A percentile compares a stretch with the other conserved stretches of the same genome.
phyloP scores from a whole-genome alignment of 2,888 invertebrate species.

The Caenorhabditis sp. region DNA sequence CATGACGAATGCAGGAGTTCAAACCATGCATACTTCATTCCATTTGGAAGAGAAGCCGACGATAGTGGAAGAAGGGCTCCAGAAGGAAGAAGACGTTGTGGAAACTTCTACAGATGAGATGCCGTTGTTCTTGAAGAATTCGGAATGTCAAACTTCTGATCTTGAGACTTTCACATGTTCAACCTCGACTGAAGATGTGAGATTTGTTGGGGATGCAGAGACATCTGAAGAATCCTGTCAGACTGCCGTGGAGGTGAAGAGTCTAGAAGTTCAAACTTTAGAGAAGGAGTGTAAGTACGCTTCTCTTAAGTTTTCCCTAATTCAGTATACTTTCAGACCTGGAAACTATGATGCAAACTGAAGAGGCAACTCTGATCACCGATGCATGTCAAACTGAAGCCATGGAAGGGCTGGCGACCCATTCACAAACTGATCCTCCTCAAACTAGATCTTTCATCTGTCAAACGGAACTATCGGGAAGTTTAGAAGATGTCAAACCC shows the following conservation, averaged over 20 bases:
- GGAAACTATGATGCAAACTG: slow-evolving; percentile 39
- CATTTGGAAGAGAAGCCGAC: slow-evolving; percentile 20
- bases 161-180: not conserved
- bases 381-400: slow-evolving; percentile 32
- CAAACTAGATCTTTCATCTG: slow-evolving; percentile 25
- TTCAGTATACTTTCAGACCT: slow-evolving; percentile 40
- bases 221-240: slow-evolving; percentile 25
- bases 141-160: slow-evolving; percentile 31
- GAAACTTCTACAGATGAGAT: slow-evolving; percentile 10
- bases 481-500: not conserved
- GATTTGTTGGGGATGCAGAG: slow-evolving; percentile 24
- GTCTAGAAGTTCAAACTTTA: slow-evolving; percentile 30
- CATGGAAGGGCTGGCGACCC: not conserved
- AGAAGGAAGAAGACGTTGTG: slow-evolving; percentile 19
- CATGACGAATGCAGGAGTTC: slow-evolving; percentile 53
- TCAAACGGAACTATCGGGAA: slow-evolving; percentile 17
- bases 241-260: not conserved
- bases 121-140: slow-evolving; percentile 43
- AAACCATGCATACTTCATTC: slow-evolving; percentile 56
- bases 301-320: not conserved
- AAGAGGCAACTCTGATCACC: not conserved
- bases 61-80: not conserved
- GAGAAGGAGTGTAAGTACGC: not conserved
- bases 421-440: slow-evolving; percentile 27
- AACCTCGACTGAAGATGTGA: slow-evolving; percentile 37